phyloP scores from a whole-genome alignment of 2,113 vertebrate species.

The Misgurnus mizolepis region DNA sequence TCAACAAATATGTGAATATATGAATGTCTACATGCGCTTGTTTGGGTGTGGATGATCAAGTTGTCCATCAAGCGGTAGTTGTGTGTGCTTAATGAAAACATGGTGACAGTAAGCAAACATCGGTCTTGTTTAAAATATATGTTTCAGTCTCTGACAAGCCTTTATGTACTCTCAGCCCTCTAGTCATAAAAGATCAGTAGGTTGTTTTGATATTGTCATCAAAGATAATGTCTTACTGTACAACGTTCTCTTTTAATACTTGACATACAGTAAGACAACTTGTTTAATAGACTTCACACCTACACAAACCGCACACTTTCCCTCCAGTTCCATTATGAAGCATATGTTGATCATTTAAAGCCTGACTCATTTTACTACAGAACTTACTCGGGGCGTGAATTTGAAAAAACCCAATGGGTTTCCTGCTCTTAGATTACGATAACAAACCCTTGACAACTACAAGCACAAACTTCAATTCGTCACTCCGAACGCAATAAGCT shows the following conservation, averaged over 20 bases:
- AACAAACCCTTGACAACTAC: neutral
- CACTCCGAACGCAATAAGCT: no score
- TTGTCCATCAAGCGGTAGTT: neutral
- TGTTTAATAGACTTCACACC: neutral
- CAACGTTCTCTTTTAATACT: no score
- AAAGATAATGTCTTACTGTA: neutral
- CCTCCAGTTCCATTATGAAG: conserved; percentile 1
- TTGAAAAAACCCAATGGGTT: neutral
- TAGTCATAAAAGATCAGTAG: neutral
- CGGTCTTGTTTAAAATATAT: neutral
- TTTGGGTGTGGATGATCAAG: neutral
- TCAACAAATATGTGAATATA: conserved; percentile 8
- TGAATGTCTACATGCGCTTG: neutral
- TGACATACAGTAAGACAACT: no score
- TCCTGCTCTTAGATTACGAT: neutral
- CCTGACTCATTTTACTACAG: neutral
- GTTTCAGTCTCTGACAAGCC: conserved; percentile 1
- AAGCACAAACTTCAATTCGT: no score
- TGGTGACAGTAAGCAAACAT: conserved; percentile 69
- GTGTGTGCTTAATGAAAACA: conserved; percentile 62
- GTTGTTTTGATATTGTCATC: conserved; percentile 3
- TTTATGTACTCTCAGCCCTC: conserved; percentile 2
- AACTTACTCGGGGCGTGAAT: neutral
- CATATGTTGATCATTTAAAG: neutral
- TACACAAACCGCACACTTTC: neutral